Evolutionary conservation across 1,140 invertebrate species (phyloP), one percentile per base, ranked within the genome.

Genomic region (Adelges cooleyi): DNA sequence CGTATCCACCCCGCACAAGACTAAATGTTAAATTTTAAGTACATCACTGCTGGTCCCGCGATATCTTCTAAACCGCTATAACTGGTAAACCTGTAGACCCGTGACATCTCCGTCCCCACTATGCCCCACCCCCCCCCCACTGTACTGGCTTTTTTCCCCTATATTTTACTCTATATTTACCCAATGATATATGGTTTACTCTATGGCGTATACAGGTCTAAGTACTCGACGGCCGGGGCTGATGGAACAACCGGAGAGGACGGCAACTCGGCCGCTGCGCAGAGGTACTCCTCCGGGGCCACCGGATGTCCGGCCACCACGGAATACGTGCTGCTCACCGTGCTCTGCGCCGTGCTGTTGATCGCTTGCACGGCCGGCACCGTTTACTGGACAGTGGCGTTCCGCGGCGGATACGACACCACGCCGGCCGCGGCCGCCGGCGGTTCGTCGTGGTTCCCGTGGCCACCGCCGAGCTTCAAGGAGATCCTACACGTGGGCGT

Each of bases 311-410:
- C 38, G 1, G 44, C 56, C 22, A 62, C 56, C 82, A 82, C 84
- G 73, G 84, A 87, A 71, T 88, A 87, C 74, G 79, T 86, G 18
- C 75, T 87, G 66, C 81, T 86, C 53, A 81, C 87, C 67, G 82
- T 86, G 13, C 72, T 87, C 11, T 84, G 86, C 48, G 82, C 84
- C 66, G 77, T 89, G 65, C 76, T 90, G 38, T 78, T 90, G 54
- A 80, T 87, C 59, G 86, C 85, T 18, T 80, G 86, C 1, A 77
- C 87, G 11, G 82, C 80, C 13, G 76, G 90, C 2, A 84, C 85
- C 25, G 79, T 90, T 67, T 89, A 87, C 77, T 91, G 88, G 88
- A 80, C 86, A 3, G 78, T 89, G 70, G 82, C 85, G 75, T 89
- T 89, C 75, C 80, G 82, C 48, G 82, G 80, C 27, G 86, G 87